A percentile compares a stretch with the other conserved stretches of the same genome.
These are phyloP conservation scores for Cantharis rustica DNA, from an alignment of 2,888 invertebrate genomes.

Conservation along the genomic window DNA sequence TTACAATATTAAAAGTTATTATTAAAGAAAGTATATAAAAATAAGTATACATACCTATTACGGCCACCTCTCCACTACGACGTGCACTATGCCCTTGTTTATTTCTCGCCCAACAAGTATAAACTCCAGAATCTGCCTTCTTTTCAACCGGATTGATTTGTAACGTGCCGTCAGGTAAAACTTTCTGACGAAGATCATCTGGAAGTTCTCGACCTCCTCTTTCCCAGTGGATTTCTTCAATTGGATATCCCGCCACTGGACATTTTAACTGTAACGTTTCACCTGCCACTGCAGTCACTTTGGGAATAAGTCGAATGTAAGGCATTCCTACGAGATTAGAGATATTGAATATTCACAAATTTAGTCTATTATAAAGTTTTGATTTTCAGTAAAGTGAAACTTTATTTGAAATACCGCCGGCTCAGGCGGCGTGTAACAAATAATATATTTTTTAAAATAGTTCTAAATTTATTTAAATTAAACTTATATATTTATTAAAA, in stretches of 20 bases:
- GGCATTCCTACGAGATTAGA: constrained; percentile 66
- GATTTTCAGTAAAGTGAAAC: background rate
- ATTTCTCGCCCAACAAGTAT: constrained; percentile 80
- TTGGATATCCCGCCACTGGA: constrained; percentile 82
- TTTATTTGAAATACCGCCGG: background rate
- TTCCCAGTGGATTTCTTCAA: constrained; percentile 81
- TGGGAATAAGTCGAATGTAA: constrained; percentile 77
- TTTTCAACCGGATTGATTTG: constrained; percentile 78
- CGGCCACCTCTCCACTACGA: constrained; percentile 74
- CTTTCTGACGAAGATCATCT: constrained; percentile 79
- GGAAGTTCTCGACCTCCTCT: constrained; percentile 74
- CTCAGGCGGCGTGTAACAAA: background rate
- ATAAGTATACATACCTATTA: constrained; percentile 72
- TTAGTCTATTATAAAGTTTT: background rate
- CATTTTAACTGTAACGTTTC: constrained; percentile 76
- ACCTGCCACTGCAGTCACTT: constrained; percentile 81
- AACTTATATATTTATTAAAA: background rate
- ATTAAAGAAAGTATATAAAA: background rate
- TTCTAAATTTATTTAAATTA: too few relatives aligned
- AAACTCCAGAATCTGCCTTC: constrained; percentile 74
- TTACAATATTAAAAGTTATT: background rate
- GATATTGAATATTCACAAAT: background rate
- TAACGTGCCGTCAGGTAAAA: constrained; percentile 74
- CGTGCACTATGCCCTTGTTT: constrained; percentile 77
- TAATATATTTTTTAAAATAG: background rate